Evolutionary conservation across 2,888 invertebrate species (phyloP).

Genomic region (Heliconius ismenius): DNA sequence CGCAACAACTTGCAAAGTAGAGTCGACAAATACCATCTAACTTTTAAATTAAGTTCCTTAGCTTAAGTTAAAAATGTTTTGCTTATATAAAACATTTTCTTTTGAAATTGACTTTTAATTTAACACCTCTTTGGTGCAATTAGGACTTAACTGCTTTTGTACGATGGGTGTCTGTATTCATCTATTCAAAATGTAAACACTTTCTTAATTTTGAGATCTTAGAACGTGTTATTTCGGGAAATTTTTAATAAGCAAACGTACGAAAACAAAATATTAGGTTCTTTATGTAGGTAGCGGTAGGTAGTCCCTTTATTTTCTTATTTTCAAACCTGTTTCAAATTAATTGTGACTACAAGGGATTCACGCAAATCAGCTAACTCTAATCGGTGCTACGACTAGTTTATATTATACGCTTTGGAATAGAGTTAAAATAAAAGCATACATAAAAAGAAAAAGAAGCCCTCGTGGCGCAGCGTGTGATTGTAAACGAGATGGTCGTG

Average conservation of each 20-base stretch:
- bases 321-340: neutral
- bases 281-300: neutral
- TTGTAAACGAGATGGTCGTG: too few species aligned
- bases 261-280: neutral
- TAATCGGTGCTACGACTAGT: neutral
- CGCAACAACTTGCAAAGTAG: constrained; percentile 12
- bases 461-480: too few species aligned
- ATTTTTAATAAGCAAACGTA: too few species aligned
- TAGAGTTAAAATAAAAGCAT: neutral
- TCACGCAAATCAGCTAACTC: neutral
- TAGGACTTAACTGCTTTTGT: neutral
- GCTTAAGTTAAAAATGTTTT: constrained; percentile 10
- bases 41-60: constrained; percentile 25
- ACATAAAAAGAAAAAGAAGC: neutral
- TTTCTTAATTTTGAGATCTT: neutral
- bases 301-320: neutral
- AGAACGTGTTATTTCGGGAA: too few species aligned
- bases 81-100: constrained; percentile 5
- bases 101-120: neutral
- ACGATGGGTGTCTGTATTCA: neutral
- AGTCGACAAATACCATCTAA: constrained; percentile 29
- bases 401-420: constrained; percentile 1
- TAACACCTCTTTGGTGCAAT: neutral
- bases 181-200: neutral
- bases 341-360: neutral